These are phyloP conservation scores for Procambarus clarkii DNA, from an alignment of 1,140 invertebrate species.

Conservation along the genomic window DNA sequence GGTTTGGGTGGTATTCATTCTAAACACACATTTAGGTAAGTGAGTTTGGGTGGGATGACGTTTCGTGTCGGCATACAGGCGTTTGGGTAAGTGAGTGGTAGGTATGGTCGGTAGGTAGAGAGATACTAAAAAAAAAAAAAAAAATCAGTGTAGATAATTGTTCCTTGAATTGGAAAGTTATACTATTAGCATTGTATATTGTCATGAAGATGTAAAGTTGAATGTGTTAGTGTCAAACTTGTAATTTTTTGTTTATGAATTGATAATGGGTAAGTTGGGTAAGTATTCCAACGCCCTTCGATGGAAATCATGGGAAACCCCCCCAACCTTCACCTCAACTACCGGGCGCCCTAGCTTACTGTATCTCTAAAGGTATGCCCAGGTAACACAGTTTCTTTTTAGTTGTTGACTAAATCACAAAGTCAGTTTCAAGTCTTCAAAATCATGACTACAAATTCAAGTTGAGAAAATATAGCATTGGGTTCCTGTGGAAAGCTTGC, in stretches of 20 bases:
- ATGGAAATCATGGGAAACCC: conserved; percentile 57
- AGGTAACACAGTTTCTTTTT: conserved; percentile 67
- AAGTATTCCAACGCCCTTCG: conserved; percentile 70
- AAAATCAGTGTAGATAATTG: conserved; percentile 2
- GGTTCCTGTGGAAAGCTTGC: conserved; percentile 54
- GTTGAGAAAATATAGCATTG: conserved; percentile 24
- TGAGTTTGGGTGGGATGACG: conserved; percentile 6
- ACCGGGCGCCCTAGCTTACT: conserved; percentile 59
- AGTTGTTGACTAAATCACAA: conserved; percentile 37
- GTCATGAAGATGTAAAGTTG: conserved; percentile 17
- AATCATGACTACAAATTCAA: conserved; percentile 17
- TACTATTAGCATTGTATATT: conserved; percentile 13
- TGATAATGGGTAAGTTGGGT: conserved; percentile 68
- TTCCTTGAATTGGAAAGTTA: conserved; percentile 4
- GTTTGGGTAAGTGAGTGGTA: conserved; percentile 49
- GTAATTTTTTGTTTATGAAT: conserved; percentile 36
- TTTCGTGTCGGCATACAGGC: not conserved
- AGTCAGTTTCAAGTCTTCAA: conserved; percentile 29
- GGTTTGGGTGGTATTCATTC: not conserved
- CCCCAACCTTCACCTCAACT: conserved; percentile 65
- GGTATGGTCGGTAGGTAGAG: conserved; percentile 39
- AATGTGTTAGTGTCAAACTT: conserved; percentile 40
- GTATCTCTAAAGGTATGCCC: conserved; percentile 63
- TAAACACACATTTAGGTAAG: conserved; percentile 23
- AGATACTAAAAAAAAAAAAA: not conserved